Conservation (phyloP, 1,140 invertebrate genomes). For the Philaenus spumarius region DNA sequence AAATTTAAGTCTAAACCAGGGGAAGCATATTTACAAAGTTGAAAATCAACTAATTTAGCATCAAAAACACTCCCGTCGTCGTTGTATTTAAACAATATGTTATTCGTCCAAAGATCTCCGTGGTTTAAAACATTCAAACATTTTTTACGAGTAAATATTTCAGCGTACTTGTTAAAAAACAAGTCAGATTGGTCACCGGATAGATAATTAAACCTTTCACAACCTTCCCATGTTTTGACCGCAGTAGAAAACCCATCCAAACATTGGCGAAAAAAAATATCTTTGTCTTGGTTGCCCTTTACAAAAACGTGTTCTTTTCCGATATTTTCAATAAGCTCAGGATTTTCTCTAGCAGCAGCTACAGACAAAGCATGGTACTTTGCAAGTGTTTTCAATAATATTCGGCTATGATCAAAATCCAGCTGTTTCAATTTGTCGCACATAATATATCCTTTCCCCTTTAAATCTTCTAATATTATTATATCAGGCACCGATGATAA, state of each 20-base stretch:
- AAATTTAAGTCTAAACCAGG: conserved; percentile 49
- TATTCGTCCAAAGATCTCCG: conserved; percentile 58
- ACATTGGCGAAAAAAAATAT: neutral
- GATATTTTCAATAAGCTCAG: neutral
- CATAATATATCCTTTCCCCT: neutral
- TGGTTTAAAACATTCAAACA: conserved; percentile 53
- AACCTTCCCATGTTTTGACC: neutral
- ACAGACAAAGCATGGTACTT: neutral
- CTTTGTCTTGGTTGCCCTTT: neutral
- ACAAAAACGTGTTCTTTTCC: neutral
- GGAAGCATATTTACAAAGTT: conserved; percentile 47
- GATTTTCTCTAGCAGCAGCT: neutral
- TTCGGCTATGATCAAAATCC: neutral
- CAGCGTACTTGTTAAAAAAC: neutral
- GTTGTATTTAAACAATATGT: conserved; percentile 55
- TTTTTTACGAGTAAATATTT: neutral
- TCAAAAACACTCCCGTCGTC: conserved; percentile 39
- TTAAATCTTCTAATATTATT: neutral
- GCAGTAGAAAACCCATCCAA: neutral
- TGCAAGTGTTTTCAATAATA: neutral
- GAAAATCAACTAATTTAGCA: conserved; percentile 55
- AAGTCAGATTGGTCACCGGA: neutral
- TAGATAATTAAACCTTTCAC: too few relatives aligned
- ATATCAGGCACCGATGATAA: neutral
- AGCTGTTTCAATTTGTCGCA: neutral